Evolutionary conservation across 1,140 invertebrate genomes (phyloP).

Genomic region (Bombus vancouverensis): DNA sequence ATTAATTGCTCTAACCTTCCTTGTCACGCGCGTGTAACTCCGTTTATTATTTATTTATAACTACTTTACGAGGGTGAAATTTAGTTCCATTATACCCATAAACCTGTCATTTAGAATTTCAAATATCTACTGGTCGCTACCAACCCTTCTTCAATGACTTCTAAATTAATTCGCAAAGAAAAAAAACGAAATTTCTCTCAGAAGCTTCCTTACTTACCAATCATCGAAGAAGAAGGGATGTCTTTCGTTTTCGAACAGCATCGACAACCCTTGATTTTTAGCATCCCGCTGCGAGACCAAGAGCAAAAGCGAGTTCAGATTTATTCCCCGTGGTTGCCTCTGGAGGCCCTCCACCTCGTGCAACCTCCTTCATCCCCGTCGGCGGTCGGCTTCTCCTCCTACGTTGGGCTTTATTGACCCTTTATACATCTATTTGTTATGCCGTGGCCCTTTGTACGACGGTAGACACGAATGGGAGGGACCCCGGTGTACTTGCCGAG

Average conservation of each 20-base stretch:
- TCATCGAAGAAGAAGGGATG: slow-evolving; percentile 24
- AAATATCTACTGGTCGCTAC: too few species aligned
- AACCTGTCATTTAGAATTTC: too few species aligned
- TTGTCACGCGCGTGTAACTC: too few species aligned
- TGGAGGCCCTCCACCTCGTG: slow-evolving; percentile 71
- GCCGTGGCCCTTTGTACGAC: slow-evolving; percentile 80
- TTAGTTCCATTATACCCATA: too few species aligned
- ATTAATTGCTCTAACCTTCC: too few species aligned
- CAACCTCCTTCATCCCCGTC: slow-evolving; percentile 58
- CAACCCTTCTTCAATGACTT: too few species aligned
- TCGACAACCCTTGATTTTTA: slow-evolving; percentile 76
- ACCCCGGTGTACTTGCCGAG: slow-evolving; percentile 68
- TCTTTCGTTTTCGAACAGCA: slow-evolving; percentile 46
- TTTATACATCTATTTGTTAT: slow-evolving; percentile 84
- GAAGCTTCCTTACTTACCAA: slow-evolving; percentile 3
- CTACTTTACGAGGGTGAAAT: too few species aligned
- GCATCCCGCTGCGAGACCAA: slow-evolving; percentile 72
- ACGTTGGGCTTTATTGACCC: slow-evolving; percentile 82
- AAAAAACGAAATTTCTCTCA: too few species aligned
- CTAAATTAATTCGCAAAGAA: too few species aligned
- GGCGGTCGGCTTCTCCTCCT: slow-evolving; percentile 66
- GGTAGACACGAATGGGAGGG: slow-evolving; percentile 72
- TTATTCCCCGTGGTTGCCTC: slow-evolving; percentile 78
- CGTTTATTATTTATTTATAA: too few species aligned
- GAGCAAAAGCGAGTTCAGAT: slow-evolving; percentile 77